Conservation (phyloP, 1,140 invertebrate genomes). For the Drosophila insularis region DNA sequence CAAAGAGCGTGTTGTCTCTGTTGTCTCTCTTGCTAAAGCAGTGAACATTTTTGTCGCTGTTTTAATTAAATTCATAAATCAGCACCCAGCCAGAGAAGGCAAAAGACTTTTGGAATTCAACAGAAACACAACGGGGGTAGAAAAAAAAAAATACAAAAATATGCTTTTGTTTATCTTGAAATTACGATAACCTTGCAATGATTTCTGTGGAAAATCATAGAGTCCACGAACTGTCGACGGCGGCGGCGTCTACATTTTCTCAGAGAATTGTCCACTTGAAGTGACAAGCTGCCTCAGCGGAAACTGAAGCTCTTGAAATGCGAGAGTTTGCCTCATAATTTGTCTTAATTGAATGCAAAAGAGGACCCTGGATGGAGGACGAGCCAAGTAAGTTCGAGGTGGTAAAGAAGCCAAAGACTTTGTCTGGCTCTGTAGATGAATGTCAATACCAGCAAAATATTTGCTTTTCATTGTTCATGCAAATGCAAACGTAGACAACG, state of each 20-base stretch:
- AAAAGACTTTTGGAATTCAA: conserved; percentile 24
- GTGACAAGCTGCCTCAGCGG: conserved; percentile 29
- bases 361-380: neutral
- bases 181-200: conserved; percentile 53
- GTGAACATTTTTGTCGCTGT: conserved; percentile 50
- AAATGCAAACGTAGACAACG: conserved; percentile 68
- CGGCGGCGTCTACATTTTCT: conserved; percentile 28
- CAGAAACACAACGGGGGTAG: conserved; percentile 28
- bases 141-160: conserved; percentile 15
- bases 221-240: conserved; percentile 39
- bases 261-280: conserved; percentile 31
- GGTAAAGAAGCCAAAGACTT: conserved; percentile 24
- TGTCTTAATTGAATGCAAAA: conserved; percentile 74
- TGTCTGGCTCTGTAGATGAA: conserved; percentile 60
- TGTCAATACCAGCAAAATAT: conserved; percentile 79
- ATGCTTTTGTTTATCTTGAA: conserved; percentile 38
- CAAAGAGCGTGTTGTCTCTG: conserved; percentile 48
- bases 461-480: conserved; percentile 79
- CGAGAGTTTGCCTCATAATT: conserved; percentile 71
- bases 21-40: neutral
- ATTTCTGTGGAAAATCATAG: conserved; percentile 46
- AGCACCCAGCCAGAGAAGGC: conserved; percentile 25
- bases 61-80: conserved; percentile 80
- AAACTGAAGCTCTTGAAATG: conserved; percentile 65
- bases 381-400: conserved; percentile 1